Conservation (phyloP, 2,113 vertebrate genomes). For the Triplophysa siluroides region DNA sequence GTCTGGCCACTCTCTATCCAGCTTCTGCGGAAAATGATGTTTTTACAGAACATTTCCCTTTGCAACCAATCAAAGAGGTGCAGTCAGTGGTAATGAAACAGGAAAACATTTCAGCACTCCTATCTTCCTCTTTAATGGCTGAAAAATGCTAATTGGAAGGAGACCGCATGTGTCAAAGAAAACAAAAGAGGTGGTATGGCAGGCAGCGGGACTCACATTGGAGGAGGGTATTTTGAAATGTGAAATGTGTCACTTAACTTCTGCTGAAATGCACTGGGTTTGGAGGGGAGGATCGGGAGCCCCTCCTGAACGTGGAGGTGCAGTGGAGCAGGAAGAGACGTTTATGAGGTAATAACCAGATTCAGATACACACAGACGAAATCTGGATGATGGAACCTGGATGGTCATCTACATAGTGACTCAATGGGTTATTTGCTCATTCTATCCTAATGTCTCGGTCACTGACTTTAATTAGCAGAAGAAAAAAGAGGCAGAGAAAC, state of each 20-base stretch:
- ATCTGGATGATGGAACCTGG: neutral
- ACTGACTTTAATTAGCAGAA: neutral
- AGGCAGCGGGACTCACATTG: constrained; percentile 58
- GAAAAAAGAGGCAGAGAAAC: neutral
- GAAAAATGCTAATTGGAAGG: constrained; percentile 74
- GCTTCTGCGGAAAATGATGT: constrained; percentile 27
- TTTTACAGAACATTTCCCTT: constrained; percentile 46
- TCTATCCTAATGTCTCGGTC: neutral
- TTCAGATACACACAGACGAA: constrained; percentile 14
- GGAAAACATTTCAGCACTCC: constrained; percentile 67
- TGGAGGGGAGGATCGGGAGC: constrained; percentile 4
- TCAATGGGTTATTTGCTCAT: no score
- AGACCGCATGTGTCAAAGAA: constrained; percentile 68
- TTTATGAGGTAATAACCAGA: constrained; percentile 35
- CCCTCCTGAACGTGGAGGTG: constrained; percentile 23
- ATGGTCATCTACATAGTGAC: neutral
- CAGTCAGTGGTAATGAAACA: constrained; percentile 57
- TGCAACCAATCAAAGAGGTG: constrained; percentile 52
- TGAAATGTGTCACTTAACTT: constrained; percentile 69
- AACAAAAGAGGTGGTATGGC: constrained; percentile 69
- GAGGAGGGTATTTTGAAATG: constrained; percentile 64
- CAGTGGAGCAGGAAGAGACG: constrained; percentile 22
- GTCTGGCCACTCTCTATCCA: constrained; percentile 12
- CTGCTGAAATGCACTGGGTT: constrained; percentile 12
- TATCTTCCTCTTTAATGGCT: constrained; percentile 67